Percentiles rank a stretch among this genome's conserved stretches.
Evolutionary conservation across 1,140 invertebrate genomes (phyloP).

Genomic region (Scaptomyza graminum): DNA sequence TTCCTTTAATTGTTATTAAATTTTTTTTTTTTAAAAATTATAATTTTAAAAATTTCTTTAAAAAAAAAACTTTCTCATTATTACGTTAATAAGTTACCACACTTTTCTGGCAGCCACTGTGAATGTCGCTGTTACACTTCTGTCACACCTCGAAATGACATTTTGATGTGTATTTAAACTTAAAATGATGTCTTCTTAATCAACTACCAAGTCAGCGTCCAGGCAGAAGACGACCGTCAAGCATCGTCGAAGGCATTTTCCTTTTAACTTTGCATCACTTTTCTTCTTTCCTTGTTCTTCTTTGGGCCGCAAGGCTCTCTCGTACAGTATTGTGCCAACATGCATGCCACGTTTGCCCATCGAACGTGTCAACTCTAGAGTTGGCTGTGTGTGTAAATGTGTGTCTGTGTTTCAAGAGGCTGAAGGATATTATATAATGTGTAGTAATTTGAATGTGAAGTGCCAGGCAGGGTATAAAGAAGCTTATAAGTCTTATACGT

Average conservation of each 20-base stretch:
- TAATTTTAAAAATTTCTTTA: too few relatives aligned
- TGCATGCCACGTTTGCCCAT: constrained; percentile 44
- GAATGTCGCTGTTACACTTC: not conserved
- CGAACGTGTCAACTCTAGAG: constrained; percentile 24
- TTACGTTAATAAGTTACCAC: too few relatives aligned
- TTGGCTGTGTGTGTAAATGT: constrained; percentile 27
- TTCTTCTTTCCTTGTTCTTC: not conserved
- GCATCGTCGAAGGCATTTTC: constrained; percentile 10
- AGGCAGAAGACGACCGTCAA: constrained; percentile 17
- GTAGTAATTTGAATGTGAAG: constrained; percentile 78
- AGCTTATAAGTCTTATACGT: constrained; percentile 70
- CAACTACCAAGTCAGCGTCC: constrained; percentile 51
- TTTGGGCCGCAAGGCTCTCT: constrained; percentile 19
- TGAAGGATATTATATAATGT: constrained; percentile 78
- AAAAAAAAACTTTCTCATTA: too few relatives aligned
- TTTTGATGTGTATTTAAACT: constrained; percentile 64
- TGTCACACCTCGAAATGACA: constrained; percentile 9
- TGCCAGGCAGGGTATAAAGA: constrained; percentile 67
- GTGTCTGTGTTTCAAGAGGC: constrained; percentile 50
- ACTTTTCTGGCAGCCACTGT: constrained; percentile 42
- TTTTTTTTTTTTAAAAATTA: too few relatives aligned
- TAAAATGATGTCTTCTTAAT: constrained; percentile 75
- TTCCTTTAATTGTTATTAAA: too few relatives aligned
- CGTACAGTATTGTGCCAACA: constrained; percentile 63
- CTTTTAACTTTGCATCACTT: not conserved